These are phyloP conservation scores for Lanius ludovicianus DNA, from an alignment of 2,113 vertebrate genomes.

Conservation along the genomic window DNA sequence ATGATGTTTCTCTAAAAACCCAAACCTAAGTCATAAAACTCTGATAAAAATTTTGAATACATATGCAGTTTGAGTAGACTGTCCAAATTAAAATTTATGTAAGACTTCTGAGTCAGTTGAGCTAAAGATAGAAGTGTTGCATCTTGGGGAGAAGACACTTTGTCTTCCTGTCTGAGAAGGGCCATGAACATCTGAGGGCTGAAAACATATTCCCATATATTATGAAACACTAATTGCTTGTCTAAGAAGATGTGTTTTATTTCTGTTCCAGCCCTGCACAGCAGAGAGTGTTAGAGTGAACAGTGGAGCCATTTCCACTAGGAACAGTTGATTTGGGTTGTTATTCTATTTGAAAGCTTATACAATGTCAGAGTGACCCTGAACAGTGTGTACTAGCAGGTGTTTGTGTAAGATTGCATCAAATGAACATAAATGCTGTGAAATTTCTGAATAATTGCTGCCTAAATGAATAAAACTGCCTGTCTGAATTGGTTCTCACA, in stretches of 20 bases:
- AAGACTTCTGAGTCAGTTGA: not conserved
- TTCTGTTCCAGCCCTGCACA: not conserved
- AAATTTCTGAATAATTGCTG: constrained; percentile 56
- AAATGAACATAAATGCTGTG: constrained; percentile 54
- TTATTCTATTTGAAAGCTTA: not conserved
- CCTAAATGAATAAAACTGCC: constrained; percentile 36
- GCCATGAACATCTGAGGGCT: not conserved
- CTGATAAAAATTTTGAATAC: not conserved
- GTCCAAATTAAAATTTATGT: not conserved
- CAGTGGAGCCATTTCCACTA: not conserved
- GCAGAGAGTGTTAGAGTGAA: not conserved
- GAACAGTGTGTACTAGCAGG: constrained; percentile 26
- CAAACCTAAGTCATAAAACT: not conserved
- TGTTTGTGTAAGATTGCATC: constrained; percentile 31
- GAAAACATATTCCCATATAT: not conserved
- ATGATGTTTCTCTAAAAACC: fast-evolving
- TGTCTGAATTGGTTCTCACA: constrained; percentile 27
- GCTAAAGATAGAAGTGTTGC: not conserved
- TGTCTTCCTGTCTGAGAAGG: not conserved
- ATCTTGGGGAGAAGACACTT: not conserved
- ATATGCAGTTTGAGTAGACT: not conserved
- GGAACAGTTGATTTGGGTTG: not conserved
- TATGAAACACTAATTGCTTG: not conserved
- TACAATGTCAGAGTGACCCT: constrained; percentile 44
- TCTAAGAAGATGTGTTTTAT: not conserved